Evolutionary conservation across 2,888 invertebrate genomes (phyloP).

Genomic region (Pimpla rufipes): DNA sequence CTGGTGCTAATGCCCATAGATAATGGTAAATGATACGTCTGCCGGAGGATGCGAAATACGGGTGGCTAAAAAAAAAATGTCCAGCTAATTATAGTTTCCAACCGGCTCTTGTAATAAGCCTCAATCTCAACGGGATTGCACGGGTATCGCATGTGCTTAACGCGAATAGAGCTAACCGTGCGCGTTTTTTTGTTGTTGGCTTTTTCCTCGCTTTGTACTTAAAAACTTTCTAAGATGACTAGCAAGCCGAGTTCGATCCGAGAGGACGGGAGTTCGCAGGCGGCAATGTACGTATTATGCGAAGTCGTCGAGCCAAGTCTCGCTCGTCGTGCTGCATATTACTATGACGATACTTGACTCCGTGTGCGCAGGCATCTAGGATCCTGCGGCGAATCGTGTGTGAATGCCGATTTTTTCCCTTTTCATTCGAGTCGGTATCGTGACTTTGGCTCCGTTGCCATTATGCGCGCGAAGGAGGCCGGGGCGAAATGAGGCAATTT

Average conservation of each 20-base stretch:
- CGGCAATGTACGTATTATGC: conserved; percentile 38
- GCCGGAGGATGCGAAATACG: conserved; percentile 5
- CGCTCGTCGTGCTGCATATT: conserved; percentile 34
- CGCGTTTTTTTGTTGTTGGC: conserved; percentile 17
- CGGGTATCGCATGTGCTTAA: conserved; percentile 25
- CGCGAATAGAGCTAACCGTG: conserved; percentile 22
- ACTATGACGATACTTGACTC: conserved; percentile 20
- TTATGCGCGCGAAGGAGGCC: background rate
- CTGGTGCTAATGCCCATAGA: too few relatives aligned
- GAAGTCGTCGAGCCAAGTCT: conserved; percentile 22
- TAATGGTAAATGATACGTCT: background rate
- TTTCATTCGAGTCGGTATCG: background rate
- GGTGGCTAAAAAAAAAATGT: conserved; percentile 36
- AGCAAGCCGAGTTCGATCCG: conserved; percentile 57
- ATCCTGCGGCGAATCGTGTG: conserved; percentile 11
- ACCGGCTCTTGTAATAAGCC: conserved; percentile 60
- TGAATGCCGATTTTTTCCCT: conserved; percentile 8
- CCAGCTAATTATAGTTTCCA: conserved; percentile 31
- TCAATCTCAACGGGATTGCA: conserved; percentile 53
- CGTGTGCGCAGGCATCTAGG: background rate
- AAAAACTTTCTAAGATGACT: conserved; percentile 64
- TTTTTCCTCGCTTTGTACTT: conserved; percentile 31
- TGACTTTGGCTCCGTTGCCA: background rate
- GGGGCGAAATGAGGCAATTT: background rate
- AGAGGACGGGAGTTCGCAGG: conserved; percentile 8